These are phyloP conservation scores for Meriones psammophilus DNA, from an alignment of 2,797 vertebrate genomes.

Conservation along the genomic window DNA sequence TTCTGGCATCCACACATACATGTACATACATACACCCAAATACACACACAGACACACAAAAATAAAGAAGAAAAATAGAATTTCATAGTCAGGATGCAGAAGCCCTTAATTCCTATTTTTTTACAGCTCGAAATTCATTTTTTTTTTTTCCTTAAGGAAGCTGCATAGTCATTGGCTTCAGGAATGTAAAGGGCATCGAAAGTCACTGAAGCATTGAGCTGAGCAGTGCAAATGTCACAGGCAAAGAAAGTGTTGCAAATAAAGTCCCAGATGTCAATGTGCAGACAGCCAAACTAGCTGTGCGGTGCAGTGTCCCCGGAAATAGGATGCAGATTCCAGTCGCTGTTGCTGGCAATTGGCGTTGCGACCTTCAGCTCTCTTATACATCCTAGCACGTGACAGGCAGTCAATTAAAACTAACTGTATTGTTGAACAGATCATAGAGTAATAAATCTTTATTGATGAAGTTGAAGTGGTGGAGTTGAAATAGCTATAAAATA, in stretches of 20 bases:
- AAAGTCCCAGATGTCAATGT: slow-evolving; percentile 29
- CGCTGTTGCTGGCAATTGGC: neutral
- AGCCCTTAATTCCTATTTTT: neutral
- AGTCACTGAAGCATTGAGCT: slow-evolving; percentile 78
- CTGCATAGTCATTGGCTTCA: slow-evolving; percentile 71
- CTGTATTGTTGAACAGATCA: neutral
- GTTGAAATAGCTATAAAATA: slow-evolving; percentile 15
- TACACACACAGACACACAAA: neutral
- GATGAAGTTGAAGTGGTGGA: neutral
- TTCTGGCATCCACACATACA: neutral
- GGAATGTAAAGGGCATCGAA: slow-evolving; percentile 81
- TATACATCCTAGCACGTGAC: neutral
- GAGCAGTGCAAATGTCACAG: slow-evolving; percentile 85
- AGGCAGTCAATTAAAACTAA: neutral
- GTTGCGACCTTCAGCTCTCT: neutral
- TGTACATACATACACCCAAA: neutral
- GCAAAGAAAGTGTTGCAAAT: slow-evolving; percentile 72
- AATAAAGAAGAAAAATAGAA: neutral
- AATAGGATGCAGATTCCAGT: neutral
- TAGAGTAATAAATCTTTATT: neutral
- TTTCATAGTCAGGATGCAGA: neutral
- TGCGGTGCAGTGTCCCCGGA: slow-evolving; percentile 14
- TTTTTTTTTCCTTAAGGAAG: slow-evolving; percentile 25
- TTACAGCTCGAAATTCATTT: slow-evolving; percentile 2
- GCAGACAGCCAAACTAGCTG: neutral